Evolutionary conservation across 30 jellyfish, hydroid and myxozoan genomes (phyloP), one percentile per base, ranked within the genome.

Genomic region (Rhopilema esculentum): DNA sequence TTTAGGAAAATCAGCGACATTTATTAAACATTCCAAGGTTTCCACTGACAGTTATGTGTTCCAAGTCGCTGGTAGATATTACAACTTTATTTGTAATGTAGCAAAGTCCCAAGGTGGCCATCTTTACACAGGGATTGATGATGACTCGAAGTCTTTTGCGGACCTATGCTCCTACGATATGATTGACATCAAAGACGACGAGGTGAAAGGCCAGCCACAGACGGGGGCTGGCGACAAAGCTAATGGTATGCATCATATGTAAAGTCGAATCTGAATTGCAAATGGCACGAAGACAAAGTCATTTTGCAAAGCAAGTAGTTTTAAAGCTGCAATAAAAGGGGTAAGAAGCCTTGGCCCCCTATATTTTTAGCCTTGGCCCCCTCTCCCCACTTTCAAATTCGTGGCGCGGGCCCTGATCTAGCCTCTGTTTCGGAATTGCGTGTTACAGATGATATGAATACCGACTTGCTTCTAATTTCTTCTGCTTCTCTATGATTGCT

Each of bases 111-210:
- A 71, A 0, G 23, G 64, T 23, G 24, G 24, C 18, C 64, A 17
- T n/a, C 20, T 69, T 12, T 69, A 0, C 61, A 71, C 82, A 22
- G 66, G 57, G 23, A 71, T 84, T 31, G 92, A 84, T 32, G 92
- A 84, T 69, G 79, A 71, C 63, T 61, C 85, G 0, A 69, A 71
- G 27, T 21, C 69, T 52, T 84, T 84, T 70, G 92, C 92, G 8
- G 78, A 50, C 17, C 87, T 65, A 0, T 84, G 92, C 50, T 84
- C 92, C 1, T 84, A 69, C 31, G 88, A 61, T 1, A 23, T 33
- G n/a, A 30, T 27, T 18, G 28, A 26, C 8, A 66, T 32, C 27
- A 24, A 15, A 16, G 61, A 80, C 25, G 78, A 66, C 70, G 57
- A 66, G 29, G 57, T 12, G 2, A 69, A 82, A 51, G 80, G 48